Percentiles rank a stretch among this genome's conserved stretches.
These are phyloP conservation scores for Therioaphis trifolii DNA, from an alignment of 2,888 invertebrate genomes.

Conservation along the genomic window DNA sequence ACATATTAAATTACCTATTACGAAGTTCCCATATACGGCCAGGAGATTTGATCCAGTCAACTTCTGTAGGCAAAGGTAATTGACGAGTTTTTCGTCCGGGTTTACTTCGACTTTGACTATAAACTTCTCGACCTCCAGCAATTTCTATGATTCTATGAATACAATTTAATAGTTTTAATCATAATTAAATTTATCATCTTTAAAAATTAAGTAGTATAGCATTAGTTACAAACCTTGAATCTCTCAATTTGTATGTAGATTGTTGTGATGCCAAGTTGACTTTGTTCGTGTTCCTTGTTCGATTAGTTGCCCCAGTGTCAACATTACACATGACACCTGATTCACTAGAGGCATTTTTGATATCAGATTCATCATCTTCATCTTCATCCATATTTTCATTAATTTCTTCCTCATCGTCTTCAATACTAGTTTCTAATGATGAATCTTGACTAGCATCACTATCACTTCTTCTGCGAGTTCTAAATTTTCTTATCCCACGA, in stretches of 20 bases:
- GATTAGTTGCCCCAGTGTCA: conserved; percentile 33
- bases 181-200: not conserved
- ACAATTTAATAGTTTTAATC: conserved; percentile 16
- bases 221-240: conserved; percentile 51
- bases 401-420: conserved; percentile 59
- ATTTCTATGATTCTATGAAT: conserved; percentile 76
- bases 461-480: conserved; percentile 58
- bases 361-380: conserved; percentile 56
- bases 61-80: conserved; percentile 59
- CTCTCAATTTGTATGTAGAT: conserved; percentile 57
- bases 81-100: conserved; percentile 76
- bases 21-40: conserved; percentile 73
- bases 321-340: conserved; percentile 48
- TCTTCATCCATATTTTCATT: conserved; percentile 58
- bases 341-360: conserved; percentile 49
- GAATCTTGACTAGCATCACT: conserved; percentile 61
- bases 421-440: conserved; percentile 59
- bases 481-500: conserved; percentile 54
- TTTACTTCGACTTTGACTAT: conserved; percentile 84
- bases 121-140: conserved; percentile 86
- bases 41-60: conserved; percentile 64
- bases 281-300: conserved; percentile 53
- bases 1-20: conserved; percentile 67
- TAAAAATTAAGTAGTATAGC: not conserved
- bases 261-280: conserved; percentile 43